Conservation (phyloP, 2,113 vertebrate species). For the Platysternon megacephalum region DNA sequence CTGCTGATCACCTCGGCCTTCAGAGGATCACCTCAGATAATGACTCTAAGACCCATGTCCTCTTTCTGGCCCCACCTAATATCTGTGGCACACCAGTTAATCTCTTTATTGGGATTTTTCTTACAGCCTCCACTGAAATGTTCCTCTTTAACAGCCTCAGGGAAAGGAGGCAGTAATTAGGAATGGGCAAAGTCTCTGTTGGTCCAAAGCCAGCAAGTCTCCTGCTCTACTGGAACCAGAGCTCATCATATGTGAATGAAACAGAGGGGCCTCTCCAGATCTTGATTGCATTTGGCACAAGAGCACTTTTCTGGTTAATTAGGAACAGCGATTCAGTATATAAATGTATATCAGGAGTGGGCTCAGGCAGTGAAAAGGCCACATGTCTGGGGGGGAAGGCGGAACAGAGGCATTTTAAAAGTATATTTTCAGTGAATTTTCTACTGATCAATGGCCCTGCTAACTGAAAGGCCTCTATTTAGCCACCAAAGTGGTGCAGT, state of each 20-base stretch:
- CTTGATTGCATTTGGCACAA: not conserved
- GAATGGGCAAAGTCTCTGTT: not conserved
- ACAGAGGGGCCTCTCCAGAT: not conserved
- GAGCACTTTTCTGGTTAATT: not conserved
- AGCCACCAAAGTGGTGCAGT: not conserved
- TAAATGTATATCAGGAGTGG: not conserved
- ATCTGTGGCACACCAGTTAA: not conserved
- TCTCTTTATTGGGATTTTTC: conserved; percentile 14
- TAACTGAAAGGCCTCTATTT: not conserved
- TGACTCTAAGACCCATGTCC: not conserved
- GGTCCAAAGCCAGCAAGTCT: not conserved
- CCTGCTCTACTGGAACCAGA: not conserved
- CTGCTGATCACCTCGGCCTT: not conserved
- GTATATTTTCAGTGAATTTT: not conserved
- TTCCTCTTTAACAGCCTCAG: not conserved
- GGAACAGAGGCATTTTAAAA: not conserved
- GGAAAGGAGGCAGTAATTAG: conserved; percentile 19
- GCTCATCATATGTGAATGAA: not conserved
- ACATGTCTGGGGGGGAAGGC: not conserved
- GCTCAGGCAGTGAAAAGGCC: not conserved
- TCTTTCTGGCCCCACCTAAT: not conserved
- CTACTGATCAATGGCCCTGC: not conserved
- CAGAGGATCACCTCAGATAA: not conserved
- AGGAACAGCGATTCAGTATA: not conserved
- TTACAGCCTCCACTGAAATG: not conserved